Evolutionary conservation across 2,888 invertebrate species (phyloP), one percentile per base, ranked within the genome.

Genomic region (Cyclophora punctaria): DNA sequence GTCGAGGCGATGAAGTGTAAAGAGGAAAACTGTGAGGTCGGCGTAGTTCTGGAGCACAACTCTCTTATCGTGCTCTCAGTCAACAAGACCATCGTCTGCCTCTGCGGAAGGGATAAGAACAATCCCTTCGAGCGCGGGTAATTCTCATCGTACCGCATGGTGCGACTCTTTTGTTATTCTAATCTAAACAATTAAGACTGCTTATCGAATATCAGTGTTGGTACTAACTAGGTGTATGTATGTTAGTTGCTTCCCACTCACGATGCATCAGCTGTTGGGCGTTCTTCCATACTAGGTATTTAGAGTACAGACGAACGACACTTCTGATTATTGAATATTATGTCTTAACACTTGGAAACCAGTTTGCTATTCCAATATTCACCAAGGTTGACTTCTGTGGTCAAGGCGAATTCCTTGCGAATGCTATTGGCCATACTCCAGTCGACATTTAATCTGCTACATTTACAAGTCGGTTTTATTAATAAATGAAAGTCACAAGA

Each of bases 1-100:
- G 79, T 78, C 57, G 83, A 83, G 83, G 87, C 88, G 88, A 89
- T 89, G 89, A 89, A 89, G 89, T 89, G 89, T 80, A 88, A 88
- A 82, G 89, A 86, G 84, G 88, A 85, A 79, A 89, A 89, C 75
- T 89, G 89, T 71, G 89, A 89, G 76, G 88, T 89, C 59, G 89
- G 88, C 72, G 87, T 89, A 75, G 80, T 89, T 65, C 80, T 87
- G 67, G 89, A 87, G 69, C 85, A 81, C 77, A 87, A 88, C 74
- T 88, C 89, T 52, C 67, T 89, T 76, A 89, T 89, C 66, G 88
- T 89, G 68, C 78, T 89, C 57, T 83, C 89, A 35, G 79, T 86
- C 63, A 80, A 89, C 78, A 89, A 89, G 78, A 87, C 89, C 65
- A 89, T 89, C 72, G 80, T 89, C 75, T 89, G 89, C 78, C 83